Conservation (phyloP, 1,140 invertebrate genomes). For the Papilio helenus region DNA sequence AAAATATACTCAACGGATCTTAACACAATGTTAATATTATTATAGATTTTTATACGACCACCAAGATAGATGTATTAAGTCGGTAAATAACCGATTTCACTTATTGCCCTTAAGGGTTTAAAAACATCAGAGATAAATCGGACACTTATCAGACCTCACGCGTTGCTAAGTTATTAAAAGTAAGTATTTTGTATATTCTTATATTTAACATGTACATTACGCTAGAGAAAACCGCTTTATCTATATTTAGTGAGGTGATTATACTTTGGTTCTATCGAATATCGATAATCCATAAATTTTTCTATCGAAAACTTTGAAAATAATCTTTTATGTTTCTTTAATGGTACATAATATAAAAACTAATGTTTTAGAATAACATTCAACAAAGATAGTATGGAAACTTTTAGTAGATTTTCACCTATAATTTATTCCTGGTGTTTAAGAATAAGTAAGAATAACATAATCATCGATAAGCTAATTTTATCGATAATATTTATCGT, state of each 20-base stretch:
- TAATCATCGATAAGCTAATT: background rate
- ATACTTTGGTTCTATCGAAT: conserved; percentile 7
- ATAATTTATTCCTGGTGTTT: background rate
- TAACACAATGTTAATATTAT: background rate
- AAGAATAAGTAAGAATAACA: background rate
- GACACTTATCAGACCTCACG: conserved; percentile 25
- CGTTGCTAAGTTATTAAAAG: conserved; percentile 8
- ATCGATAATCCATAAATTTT: background rate
- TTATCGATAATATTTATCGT: background rate
- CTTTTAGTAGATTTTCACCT: background rate
- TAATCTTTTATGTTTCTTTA: background rate
- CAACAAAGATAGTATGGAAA: background rate
- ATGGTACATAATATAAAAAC: background rate
- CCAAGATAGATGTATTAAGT: conserved; percentile 3
- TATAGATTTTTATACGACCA: conserved; percentile 10
- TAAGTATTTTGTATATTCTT: conserved; percentile 6
- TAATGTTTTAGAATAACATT: background rate
- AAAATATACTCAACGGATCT: background rate
- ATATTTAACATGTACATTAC: background rate
- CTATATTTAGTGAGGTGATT: conserved; percentile 2
- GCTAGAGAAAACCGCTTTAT: background rate
- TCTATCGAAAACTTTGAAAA: background rate
- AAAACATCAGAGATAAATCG: conserved; percentile 20
- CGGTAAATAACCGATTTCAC: conserved; percentile 13
- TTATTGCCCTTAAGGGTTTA: background rate